Percentiles rank a stretch among this genome's conserved stretches.
Conservation (phyloP, 2,797 vertebrate genomes). For the Glyptemys insculpta region DNA sequence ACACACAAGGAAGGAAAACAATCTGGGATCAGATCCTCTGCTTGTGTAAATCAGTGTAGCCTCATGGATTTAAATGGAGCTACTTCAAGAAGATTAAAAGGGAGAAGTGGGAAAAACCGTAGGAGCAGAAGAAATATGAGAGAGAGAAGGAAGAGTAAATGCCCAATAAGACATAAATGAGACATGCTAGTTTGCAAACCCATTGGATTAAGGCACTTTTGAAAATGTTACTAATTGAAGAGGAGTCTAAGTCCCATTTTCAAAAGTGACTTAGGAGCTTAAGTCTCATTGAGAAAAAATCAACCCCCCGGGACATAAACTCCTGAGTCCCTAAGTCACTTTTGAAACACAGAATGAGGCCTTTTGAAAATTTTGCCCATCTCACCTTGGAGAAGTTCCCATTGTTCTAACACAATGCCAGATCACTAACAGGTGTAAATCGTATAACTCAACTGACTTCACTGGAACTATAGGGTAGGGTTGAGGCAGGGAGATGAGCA, state of each 20-base stretch:
- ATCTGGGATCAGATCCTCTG: neutral
- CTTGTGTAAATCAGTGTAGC: conserved; percentile 39
- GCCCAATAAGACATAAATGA: neutral
- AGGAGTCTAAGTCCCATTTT: neutral
- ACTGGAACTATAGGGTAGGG: fast-evolving
- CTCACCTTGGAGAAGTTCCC: fast-evolving
- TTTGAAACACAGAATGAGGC: neutral
- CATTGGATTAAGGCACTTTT: neutral
- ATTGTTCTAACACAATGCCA: neutral
- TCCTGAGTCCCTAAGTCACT: neutral
- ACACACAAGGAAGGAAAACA: neutral
- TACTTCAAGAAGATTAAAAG: neutral
- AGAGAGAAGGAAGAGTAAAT: neutral
- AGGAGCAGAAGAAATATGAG: neutral
- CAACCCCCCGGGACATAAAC: neutral
- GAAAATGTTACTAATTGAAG: neutral
- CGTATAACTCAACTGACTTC: neutral
- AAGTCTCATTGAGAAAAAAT: neutral
- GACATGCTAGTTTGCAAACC: neutral
- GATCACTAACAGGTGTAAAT: neutral
- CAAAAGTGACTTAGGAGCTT: neutral
- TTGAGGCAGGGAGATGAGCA: fast-evolving
- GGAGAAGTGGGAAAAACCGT: neutral
- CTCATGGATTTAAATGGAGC: neutral
- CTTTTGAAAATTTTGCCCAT: neutral